A percentile compares a stretch with the other conserved stretches of the same genome.
These are phyloP conservation scores for Troilus luridus DNA, from an alignment of 2,888 invertebrate species.

Conservation along the genomic window DNA sequence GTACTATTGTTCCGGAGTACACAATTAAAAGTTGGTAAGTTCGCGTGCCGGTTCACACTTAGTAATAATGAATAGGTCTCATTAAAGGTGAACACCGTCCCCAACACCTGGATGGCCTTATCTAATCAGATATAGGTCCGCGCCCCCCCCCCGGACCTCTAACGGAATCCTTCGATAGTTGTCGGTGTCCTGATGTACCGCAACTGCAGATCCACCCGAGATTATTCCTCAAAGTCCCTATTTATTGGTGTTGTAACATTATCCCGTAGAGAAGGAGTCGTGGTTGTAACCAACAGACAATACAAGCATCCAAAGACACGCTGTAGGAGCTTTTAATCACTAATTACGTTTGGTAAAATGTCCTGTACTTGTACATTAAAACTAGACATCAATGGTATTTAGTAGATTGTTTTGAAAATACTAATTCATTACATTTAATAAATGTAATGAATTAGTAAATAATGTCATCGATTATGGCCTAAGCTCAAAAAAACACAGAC, in stretches of 20 bases:
- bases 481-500: no score
- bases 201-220: background rate
- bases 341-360: background rate
- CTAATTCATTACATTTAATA: background rate
- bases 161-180: constrained; percentile 30
- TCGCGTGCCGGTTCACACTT: constrained; percentile 53
- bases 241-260: constrained; percentile 2
- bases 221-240: constrained; percentile 29
- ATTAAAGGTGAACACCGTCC: constrained; percentile 49
- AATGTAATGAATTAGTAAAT: no score
- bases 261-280: background rate
- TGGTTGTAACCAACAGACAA: constrained; percentile 14
- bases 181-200: background rate
- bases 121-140: constrained; percentile 53
- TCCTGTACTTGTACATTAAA: background rate
- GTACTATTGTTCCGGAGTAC: constrained; percentile 26
- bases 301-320: background rate
- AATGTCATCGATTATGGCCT: background rate
- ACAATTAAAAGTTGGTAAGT: constrained; percentile 54
- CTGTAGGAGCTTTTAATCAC: background rate
- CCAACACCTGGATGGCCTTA: constrained; percentile 24
- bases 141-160: background rate
- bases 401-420: background rate
- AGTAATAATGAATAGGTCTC: constrained; percentile 58
- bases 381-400: background rate